A percentile compares a stretch with the other conserved stretches of the same genome.
phyloP scores from a whole-genome alignment of 2,888 invertebrate species.

The Sympetrum striolatum region DNA sequence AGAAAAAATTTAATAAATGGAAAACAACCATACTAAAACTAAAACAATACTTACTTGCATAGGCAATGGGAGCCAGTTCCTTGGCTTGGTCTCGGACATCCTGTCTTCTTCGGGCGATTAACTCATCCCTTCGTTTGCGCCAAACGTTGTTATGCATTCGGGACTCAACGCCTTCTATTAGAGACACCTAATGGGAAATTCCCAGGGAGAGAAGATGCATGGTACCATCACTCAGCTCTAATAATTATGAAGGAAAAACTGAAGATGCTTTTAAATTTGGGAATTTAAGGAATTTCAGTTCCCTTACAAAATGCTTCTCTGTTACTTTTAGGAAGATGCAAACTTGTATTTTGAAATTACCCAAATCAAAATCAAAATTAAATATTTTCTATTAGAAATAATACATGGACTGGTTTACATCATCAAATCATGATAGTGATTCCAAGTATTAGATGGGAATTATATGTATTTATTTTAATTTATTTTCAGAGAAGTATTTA shows the following conservation, averaged over 20 bases:
- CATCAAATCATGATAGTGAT: too few species aligned
- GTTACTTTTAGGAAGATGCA: too few species aligned
- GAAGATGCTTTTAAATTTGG: not conserved
- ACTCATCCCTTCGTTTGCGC: slow-evolving; percentile 74
- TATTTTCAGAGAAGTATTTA: too few species aligned
- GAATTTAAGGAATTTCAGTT: too few species aligned
- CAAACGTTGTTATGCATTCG: slow-evolving; percentile 62
- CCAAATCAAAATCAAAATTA: too few species aligned
- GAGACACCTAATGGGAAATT: slow-evolving; percentile 64
- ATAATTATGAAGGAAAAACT: not conserved
- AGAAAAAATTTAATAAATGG: not conserved
- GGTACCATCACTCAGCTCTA: not conserved
- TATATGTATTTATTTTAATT: too few species aligned
- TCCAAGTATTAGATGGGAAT: too few species aligned
- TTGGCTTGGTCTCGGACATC: slow-evolving; percentile 95
- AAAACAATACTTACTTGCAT: slow-evolving; percentile 62
- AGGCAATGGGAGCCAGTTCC: slow-evolving; percentile 74
- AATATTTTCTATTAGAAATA: too few species aligned
- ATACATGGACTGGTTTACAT: too few species aligned
- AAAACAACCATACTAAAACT: too few species aligned
- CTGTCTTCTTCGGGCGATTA: slow-evolving; percentile 83
- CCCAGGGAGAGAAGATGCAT: not conserved
- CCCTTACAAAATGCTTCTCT: too few species aligned
- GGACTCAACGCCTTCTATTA: slow-evolving; percentile 80
- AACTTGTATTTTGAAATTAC: too few species aligned